Base-by-base conservation (phyloP, 2,888 invertebrate genomes). In the Dione juno region DNA sequence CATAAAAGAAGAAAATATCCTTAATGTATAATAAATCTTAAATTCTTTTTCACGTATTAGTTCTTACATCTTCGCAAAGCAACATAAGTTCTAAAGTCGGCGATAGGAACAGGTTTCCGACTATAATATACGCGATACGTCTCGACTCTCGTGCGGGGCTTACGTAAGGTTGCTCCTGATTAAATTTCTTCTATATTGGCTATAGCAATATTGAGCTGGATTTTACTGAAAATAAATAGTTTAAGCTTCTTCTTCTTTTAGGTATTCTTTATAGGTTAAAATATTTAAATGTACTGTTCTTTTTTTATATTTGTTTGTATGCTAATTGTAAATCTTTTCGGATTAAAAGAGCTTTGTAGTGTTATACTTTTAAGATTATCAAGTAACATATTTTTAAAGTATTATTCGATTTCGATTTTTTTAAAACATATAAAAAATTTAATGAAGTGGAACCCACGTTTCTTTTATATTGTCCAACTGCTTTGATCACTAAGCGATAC, bases 21-120 rank as follows among this genome's bases (percentile, higher is more conserved):
- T 28, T n/a, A n/a, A n/a, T 10, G 0, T 59, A 19, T 10, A 28
- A n/a, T 8, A 40, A 3, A 21, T 41, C 19, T 6, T 41, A 5
- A 61, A n/a, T 43, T 14, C 3, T 13, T 9, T 61, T 28, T 61
- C 21, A 28, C 9, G 1, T 57, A 52, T 50, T 41, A 14, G 11
- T 52, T 70, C 70, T 28, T n/a, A 54, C 50, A 64, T 72, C 69
- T 19, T 19, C 40, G 70, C 40, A 57, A 5, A 48, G 58, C n/a
- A 61, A 70, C 58, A 64, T 65, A 72, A 70, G 67, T 70, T 67
- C 54, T 65, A 67, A 73, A 67, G 72, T 65, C 70, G 16, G 45
- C 58, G 64, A 73, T 67, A 65, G 67, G 64, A 67, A 54, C 65
- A 59, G 70, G 67, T 65, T 65, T 70, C 65, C 52, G 48, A 59